A percentile compares a stretch with the other conserved stretches of the same genome.
phyloP scores from a whole-genome alignment of 1,140 invertebrate genomes.

The Diachasmimorpha longicaudata region DNA sequence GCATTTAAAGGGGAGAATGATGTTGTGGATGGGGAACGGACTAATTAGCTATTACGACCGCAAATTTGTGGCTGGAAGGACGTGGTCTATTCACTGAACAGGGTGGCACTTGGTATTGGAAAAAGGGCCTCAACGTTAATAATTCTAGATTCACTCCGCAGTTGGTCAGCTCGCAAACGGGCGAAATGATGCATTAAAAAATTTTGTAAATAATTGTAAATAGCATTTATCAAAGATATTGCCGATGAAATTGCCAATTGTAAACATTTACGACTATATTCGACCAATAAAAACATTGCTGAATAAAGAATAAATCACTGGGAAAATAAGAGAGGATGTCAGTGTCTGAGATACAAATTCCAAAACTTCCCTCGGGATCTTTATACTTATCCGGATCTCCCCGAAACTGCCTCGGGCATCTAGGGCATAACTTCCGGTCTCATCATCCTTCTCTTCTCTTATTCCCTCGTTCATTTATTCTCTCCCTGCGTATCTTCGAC shows the following conservation, averaged over 20 bases:
- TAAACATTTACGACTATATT: constrained; percentile 55
- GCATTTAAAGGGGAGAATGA: not conserved
- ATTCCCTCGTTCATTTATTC: constrained; percentile 7
- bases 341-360: constrained; percentile 1
- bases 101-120: constrained; percentile 20
- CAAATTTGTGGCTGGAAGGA: not conserved
- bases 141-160: not conserved
- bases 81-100: constrained; percentile 20
- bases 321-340: not conserved
- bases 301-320: constrained; percentile 34
- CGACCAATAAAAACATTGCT: constrained; percentile 56
- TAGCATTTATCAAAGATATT: constrained; percentile 38
- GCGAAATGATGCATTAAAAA: constrained; percentile 23
- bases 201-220: constrained; percentile 57
- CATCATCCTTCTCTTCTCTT: not conserved
- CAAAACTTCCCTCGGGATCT: not conserved
- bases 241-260: constrained; percentile 55
- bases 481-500: not conserved
- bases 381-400: constrained; percentile 28
- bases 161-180: not conserved
- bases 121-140: constrained; percentile 7
- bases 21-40: not conserved
- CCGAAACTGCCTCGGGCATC: constrained; percentile 10
- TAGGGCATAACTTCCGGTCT: constrained; percentile 30
- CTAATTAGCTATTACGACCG: constrained; percentile 21